These are phyloP conservation scores for Hypsibius dujardini DNA, from an alignment of 1,140 invertebrate genomes.

Conservation along the genomic window DNA sequence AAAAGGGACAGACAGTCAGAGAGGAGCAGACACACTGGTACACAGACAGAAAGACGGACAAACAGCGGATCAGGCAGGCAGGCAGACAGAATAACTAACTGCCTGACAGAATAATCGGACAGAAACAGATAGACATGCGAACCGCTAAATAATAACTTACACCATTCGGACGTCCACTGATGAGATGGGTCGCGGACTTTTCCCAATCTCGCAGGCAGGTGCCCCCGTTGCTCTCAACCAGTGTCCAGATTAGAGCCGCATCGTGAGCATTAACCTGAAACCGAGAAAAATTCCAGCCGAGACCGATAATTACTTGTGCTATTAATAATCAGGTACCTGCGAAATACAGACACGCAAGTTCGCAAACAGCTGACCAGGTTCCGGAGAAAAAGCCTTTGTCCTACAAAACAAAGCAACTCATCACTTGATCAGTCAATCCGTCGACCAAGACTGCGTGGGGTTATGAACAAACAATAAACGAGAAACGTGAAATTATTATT, in stretches of 20 bases:
- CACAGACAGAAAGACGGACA: background rate
- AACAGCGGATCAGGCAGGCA: background rate
- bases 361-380: background rate
- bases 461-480: too few relatives aligned
- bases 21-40: too few relatives aligned
- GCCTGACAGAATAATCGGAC: background rate
- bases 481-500: too few relatives aligned
- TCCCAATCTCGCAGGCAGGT: background rate
- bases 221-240: background rate
- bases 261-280: background rate
- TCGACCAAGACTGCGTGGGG: too few relatives aligned
- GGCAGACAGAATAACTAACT: background rate
- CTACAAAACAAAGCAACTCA: background rate
- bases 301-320: background rate
- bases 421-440: too few relatives aligned
- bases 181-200: background rate
- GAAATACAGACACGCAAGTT: background rate
- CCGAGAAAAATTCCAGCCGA: background rate
- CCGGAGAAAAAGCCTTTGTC: slow-evolving; percentile 2
- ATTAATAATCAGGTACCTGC: background rate
- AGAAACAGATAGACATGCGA: background rate
- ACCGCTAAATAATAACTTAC: background rate
- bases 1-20: too few relatives aligned
- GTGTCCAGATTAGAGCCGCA: background rate
- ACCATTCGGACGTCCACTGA: background rate